Base-by-base conservation (phyloP, 2,113 vertebrate genomes). In the Apodemus sylvaticus region DNA sequence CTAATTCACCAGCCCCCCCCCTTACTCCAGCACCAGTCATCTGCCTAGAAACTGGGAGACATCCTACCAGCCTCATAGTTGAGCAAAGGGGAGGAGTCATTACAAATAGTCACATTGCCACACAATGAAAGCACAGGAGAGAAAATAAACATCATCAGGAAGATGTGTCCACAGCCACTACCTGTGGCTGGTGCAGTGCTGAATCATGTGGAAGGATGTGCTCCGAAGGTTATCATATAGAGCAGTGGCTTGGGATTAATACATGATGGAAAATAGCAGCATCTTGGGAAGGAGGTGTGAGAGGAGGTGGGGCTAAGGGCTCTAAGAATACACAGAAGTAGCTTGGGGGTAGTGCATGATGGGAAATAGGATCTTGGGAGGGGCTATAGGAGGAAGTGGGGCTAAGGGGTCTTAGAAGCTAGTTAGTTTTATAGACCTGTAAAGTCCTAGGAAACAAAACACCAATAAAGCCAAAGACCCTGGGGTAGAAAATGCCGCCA, bases 131-230 rank as follows among this genome's bases (percentile, higher is more conserved):
- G 89, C 42, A 34, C 6, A 0, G 68, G 24, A 0, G 77, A 94
- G 60, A 71, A 95, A 94, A 91, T 66, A 96, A 94, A 91, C 24
- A 36, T 64, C 90, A 71, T 90, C 93, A 91, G 93, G 76, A 96
- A 96, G 97, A 97, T 79, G 39, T 81, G 89, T 94, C 0, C 0
- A 19, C 42, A 68, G 53, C 77, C 70, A 83, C 93, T 81, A 94
- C 51, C 24, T 26, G 29, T 36, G 76, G 66, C 92, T 90, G 77
- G 66, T 3, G 51, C 86, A 91, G 86, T 51, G 77, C 92, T 91
- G 89, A 97, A 64, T 92, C 71, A 91, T 73, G 34, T 55, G 86
- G 78, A 97, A 95, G 68, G 62, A 83, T 89, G 86, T 83, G 81
- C 68, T 96, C 90, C 0, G 0, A 89, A 66, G 62, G 55, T 53